Percentiles rank a stretch among this genome's conserved stretches.
Evolutionary conservation across 2,113 vertebrate genomes (phyloP).

Genomic region (Burhinus bistriatus): DNA sequence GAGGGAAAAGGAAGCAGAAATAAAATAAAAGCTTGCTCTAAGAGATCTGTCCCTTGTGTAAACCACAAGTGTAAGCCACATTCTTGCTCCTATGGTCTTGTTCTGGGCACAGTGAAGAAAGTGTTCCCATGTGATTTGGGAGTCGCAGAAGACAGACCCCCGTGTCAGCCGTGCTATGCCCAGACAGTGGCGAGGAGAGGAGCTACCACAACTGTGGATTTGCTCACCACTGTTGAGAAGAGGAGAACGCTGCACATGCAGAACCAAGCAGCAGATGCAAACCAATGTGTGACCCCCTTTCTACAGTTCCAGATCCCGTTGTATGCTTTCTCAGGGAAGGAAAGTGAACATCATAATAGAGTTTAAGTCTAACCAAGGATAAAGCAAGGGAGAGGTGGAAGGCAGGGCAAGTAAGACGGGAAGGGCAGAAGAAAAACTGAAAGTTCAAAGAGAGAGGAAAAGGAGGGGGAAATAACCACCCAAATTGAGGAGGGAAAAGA

Average conservation of each 20-base stretch:
- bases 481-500: background rate
- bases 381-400: background rate
- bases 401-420: rapidly evolving
- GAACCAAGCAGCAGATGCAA: background rate
- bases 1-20: background rate
- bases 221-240: background rate
- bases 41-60: background rate
- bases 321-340: background rate
- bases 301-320: background rate
- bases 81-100: background rate
- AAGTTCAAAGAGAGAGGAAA: background rate
- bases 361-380: background rate
- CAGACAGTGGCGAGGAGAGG: background rate
- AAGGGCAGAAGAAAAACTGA: background rate
- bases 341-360: background rate
- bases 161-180: rapidly evolving
- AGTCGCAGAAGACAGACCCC: background rate
- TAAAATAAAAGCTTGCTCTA: background rate
- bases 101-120: background rate
- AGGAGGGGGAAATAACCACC: background rate
- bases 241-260: background rate
- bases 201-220: background rate
- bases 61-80: background rate
- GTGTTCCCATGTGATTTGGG: background rate
- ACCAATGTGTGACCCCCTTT: rapidly evolving